A percentile compares a stretch with the other conserved stretches of the same genome.
Conservation (phyloP, 2,888 invertebrate genomes). For the Galerucella pusilla region DNA sequence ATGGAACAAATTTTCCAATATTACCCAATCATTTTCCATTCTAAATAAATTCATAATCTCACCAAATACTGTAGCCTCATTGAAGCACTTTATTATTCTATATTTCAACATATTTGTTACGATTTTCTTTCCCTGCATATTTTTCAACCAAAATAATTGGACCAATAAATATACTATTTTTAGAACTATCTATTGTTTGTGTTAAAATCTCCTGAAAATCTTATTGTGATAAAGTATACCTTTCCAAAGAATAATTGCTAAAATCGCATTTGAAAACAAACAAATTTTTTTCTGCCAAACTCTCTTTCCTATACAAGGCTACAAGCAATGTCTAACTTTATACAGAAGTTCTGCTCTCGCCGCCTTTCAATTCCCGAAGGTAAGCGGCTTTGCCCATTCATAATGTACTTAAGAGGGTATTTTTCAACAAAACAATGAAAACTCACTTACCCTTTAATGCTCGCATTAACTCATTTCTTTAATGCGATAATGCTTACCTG, state of each 20-base stretch:
- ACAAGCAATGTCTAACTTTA: slow-evolving; percentile 33
- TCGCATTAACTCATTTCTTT: slow-evolving; percentile 44
- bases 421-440: slow-evolving; percentile 50
- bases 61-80: too few species aligned
- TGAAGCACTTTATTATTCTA: too few species aligned
- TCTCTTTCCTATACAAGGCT: slow-evolving; percentile 5
- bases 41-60: too few species aligned
- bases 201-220: not conserved
- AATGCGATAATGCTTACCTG: slow-evolving; percentile 45
- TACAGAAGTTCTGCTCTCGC: slow-evolving; percentile 37
- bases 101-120: too few species aligned
- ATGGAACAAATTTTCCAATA: too few species aligned
- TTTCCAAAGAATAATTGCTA: slow-evolving; percentile 33
- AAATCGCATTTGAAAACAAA: slow-evolving; percentile 36
- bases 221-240: not conserved
- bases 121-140: not conserved
- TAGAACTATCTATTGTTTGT: not conserved
- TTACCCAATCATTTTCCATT: too few species aligned
- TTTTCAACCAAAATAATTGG: not conserved
- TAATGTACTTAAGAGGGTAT: slow-evolving; percentile 47
- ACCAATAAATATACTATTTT: not conserved
- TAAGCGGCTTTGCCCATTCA: slow-evolving; percentile 50
- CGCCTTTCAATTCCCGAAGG: slow-evolving; percentile 38
- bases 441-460: slow-evolving; percentile 52
- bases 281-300: slow-evolving; percentile 32